Percentiles rank a stretch among this genome's conserved stretches.
Evolutionary conservation across 2,797 vertebrate genomes (phyloP).

Genomic region (Moxostoma hubbsi): DNA sequence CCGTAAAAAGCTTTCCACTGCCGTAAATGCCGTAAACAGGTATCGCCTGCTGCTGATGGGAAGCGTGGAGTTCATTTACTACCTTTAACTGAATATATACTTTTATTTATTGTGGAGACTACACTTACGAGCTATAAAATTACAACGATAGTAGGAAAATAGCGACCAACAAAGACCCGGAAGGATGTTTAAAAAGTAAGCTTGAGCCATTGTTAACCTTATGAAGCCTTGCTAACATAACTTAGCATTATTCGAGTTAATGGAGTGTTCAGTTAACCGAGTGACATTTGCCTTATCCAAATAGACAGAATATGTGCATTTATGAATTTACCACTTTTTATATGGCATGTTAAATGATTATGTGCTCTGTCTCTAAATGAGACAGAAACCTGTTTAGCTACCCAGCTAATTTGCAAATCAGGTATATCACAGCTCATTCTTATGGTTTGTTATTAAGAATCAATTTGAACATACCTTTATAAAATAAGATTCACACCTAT

Average conservation of each 20-base stretch:
- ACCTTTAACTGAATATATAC: background rate
- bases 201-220: conserved; percentile 24
- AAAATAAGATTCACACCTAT: too few species aligned
- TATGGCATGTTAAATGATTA: background rate
- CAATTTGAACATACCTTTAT: background rate
- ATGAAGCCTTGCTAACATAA: conserved; percentile 41
- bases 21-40: conserved; percentile 42
- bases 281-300: background rate
- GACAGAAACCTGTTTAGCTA: conserved; percentile 10
- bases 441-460: background rate
- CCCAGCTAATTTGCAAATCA: background rate
- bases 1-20: conserved; percentile 44
- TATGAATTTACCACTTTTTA: background rate
- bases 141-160: conserved; percentile 22
- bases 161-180: conserved; percentile 49
- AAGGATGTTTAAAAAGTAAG: conserved; percentile 85
- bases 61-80: conserved; percentile 19
- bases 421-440: background rate
- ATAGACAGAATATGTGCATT: background rate
- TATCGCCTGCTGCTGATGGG: conserved; percentile 62
- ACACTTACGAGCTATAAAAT: background rate
- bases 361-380: background rate
- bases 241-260: conserved; percentile 39
- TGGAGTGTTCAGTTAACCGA: background rate
- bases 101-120: background rate